Evolutionary conservation across 2,113 vertebrate genomes (phyloP).

Genomic region (Marcusenius ussheri): DNA sequence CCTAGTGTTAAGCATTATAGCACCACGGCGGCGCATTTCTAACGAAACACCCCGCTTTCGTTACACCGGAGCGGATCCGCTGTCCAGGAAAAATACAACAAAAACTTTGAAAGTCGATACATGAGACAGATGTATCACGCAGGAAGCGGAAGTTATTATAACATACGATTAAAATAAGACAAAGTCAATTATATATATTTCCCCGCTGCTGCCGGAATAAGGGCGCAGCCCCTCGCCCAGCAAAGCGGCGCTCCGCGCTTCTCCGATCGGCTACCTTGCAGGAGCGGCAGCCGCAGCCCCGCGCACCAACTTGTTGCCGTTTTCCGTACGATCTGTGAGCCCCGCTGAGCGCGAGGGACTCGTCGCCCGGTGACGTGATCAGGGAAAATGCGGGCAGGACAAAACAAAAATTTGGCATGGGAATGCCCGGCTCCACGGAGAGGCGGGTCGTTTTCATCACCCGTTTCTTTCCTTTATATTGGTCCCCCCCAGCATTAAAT

Average conservation of each 20-base stretch:
- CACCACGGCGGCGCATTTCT: not conserved
- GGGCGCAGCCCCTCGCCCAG: too few relatives aligned
- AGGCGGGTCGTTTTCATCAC: not conserved
- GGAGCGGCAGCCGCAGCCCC: conserved; percentile 40
- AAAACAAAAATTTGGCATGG: not conserved
- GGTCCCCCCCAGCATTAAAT: not conserved
- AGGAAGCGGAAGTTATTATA: not conserved
- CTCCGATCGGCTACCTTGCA: conserved; percentile 37
- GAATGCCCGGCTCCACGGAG: not conserved
- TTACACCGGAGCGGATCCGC: not conserved
- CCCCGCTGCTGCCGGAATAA: not conserved
- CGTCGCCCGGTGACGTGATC: conserved; percentile 41
- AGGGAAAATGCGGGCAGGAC: not conserved
- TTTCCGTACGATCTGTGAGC: conserved; percentile 37
- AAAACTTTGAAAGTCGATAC: not conserved
- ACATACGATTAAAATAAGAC: not conserved
- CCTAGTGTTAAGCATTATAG: not conserved
- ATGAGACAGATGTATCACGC: not conserved
- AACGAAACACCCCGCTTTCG: not conserved
- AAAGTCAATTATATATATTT: not conserved
- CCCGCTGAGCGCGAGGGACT: conserved; percentile 41
- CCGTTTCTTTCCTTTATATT: not conserved
- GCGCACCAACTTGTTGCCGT: conserved; percentile 33
- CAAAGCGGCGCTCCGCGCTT: not conserved
- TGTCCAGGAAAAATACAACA: not conserved